Conservation (phyloP, 2,888 invertebrate species). For the Polyommatus icarus region DNA sequence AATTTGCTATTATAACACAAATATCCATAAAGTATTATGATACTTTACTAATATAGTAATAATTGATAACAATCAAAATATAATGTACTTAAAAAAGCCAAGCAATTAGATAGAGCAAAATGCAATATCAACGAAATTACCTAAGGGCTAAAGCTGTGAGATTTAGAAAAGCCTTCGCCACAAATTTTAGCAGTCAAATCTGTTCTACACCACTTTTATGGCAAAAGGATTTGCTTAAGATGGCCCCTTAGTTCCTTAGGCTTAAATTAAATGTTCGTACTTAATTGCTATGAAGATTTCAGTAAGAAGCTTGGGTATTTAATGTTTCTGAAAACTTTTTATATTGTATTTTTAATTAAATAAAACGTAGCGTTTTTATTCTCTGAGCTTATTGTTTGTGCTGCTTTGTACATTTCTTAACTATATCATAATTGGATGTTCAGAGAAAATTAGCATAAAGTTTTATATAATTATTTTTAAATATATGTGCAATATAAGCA, state of each 20-base stretch:
- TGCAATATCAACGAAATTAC: conserved; percentile 55
- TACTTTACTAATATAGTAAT: neutral
- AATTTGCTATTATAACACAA: neutral
- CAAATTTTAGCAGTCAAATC: conserved; percentile 41
- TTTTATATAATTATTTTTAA: neutral
- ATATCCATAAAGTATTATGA: too few species aligned
- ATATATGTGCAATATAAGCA: neutral
- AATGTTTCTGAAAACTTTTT: conserved; percentile 18
- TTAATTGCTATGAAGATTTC: conserved; percentile 20
- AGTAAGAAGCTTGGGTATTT: conserved; percentile 25
- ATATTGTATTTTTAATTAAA: conserved; percentile 18
- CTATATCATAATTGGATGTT: neutral
- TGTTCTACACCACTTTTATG: conserved; percentile 37
- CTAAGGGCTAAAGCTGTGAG: conserved; percentile 40
- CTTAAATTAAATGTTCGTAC: conserved; percentile 41
- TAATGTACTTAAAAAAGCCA: neutral
- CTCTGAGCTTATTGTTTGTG: neutral
- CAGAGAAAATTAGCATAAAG: neutral
- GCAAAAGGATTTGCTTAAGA: conserved; percentile 30
- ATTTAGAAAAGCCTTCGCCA: conserved; percentile 41
- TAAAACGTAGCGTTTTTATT: conserved; percentile 3
- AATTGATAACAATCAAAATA: neutral
- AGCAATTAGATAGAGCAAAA: conserved; percentile 55
- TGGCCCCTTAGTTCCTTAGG: conserved; percentile 17
- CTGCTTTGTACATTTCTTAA: conserved; percentile 12